These are phyloP conservation scores for Panagrolaimus sp. DNA, from an alignment of 1,140 invertebrate genomes.

Conservation along the genomic window DNA sequence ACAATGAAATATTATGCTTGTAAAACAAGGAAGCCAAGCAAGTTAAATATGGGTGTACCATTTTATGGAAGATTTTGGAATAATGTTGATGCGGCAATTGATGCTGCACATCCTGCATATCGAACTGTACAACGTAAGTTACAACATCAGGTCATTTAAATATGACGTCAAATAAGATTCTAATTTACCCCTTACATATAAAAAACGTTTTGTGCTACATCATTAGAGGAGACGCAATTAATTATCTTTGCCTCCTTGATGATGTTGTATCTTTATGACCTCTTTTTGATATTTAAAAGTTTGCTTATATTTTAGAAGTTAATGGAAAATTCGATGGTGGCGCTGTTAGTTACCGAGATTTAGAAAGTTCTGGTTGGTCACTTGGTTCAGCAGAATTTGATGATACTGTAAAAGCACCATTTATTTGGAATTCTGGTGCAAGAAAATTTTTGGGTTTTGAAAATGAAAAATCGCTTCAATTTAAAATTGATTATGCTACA, in stretches of 20 bases:
- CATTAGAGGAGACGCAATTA: no score
- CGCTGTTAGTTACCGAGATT: constrained; percentile 39
- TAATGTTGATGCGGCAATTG: constrained; percentile 43
- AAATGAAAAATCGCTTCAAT: constrained; percentile 33
- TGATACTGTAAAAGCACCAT: constrained; percentile 34
- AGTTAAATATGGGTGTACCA: constrained; percentile 44
- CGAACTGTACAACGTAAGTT: no score
- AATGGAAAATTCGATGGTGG: constrained; percentile 43
- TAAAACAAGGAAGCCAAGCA: constrained; percentile 24
- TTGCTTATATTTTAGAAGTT: background rate
- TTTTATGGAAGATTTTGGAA: constrained; percentile 52
- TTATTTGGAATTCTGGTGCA: constrained; percentile 30
- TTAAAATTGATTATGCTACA: constrained; percentile 64
- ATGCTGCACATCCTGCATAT: background rate
- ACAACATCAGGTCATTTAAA: no score
- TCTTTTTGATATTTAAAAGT: no score
- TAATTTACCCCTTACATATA: no score
- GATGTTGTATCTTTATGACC: no score
- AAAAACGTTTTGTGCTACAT: no score
- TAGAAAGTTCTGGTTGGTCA: constrained; percentile 22
- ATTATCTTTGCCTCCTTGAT: no score
- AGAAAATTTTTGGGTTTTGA: constrained; percentile 43
- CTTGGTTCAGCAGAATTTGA: constrained; percentile 30
- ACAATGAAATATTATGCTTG: constrained; percentile 49
- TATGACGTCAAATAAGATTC: no score